phyloP scores from a whole-genome alignment of 2,888 invertebrate species.

The Oligia strigilis region DNA sequence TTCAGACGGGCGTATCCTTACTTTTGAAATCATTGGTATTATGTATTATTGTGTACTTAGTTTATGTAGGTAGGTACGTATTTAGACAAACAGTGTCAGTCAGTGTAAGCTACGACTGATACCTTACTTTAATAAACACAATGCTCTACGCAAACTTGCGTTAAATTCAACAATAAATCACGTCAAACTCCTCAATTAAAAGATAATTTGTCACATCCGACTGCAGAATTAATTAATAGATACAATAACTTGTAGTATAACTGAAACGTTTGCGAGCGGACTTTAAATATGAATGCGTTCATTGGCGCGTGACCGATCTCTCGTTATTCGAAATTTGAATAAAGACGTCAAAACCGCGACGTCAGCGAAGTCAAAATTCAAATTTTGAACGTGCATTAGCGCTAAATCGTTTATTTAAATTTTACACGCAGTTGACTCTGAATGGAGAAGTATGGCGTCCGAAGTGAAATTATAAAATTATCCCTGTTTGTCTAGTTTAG shows the following conservation, averaged over 20 bases:
- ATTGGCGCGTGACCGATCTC: constrained; percentile 81
- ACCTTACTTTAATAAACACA: constrained; percentile 15
- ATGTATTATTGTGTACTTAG: constrained; percentile 7
- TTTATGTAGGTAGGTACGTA: background rate
- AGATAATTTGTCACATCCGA: constrained; percentile 62
- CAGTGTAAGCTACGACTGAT: background rate
- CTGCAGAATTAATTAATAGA: constrained; percentile 74
- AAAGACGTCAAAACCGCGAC: constrained; percentile 88
- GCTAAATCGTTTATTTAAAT: constrained; percentile 87
- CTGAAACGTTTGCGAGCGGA: constrained; percentile 71
- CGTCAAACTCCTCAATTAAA: constrained; percentile 57
- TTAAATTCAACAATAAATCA: constrained; percentile 58
- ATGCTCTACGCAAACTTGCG: constrained; percentile 34
- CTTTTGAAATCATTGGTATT: too few relatives aligned
- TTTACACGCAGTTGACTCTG: constrained; percentile 88
- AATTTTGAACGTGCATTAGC: constrained; percentile 75
- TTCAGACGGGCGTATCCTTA: too few relatives aligned
- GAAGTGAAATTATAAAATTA: constrained; percentile 84
- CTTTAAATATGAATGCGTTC: constrained; percentile 84
- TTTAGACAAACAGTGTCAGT: background rate
- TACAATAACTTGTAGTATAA: constrained; percentile 64
- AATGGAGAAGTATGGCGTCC: constrained; percentile 79
- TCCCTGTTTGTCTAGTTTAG: constrained; percentile 80
- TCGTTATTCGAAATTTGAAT: constrained; percentile 85
- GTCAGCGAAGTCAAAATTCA: constrained; percentile 82